Percentiles rank a stretch among this genome's conserved stretches.
Conservation (phyloP, 2,888 invertebrate genomes). For the Meta bourneti region DNA sequence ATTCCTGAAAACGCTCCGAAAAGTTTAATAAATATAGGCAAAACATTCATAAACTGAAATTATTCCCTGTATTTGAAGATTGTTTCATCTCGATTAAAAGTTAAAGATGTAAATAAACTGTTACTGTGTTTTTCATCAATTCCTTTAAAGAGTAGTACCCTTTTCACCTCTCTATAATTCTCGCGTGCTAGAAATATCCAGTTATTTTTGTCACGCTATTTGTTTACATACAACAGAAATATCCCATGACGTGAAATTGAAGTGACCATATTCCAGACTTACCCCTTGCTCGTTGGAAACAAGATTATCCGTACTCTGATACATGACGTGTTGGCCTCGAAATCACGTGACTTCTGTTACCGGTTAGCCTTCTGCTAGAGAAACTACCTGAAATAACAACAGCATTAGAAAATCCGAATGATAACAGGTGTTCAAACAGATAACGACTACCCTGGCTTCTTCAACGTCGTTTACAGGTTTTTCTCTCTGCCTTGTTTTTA, state of each 20-base stretch:
- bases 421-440: conserved; percentile 68
- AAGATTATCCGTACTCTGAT: conserved; percentile 72
- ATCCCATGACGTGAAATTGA: background rate
- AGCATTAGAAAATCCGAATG: conserved; percentile 25
- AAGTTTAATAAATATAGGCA: no score
- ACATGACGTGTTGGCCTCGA: conserved; percentile 53
- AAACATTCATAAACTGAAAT: no score
- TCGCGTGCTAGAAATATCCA: background rate
- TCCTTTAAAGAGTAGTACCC: no score
- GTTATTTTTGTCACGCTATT: background rate
- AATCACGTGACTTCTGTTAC: conserved; percentile 44
- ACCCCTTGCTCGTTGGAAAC: conserved; percentile 71
- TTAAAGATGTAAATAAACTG: no score
- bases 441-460: conserved; percentile 21
- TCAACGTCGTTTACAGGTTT: background rate
- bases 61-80: no score
- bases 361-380: conserved; percentile 7
- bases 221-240: background rate
- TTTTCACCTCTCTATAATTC: no score
- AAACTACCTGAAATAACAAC: conserved; percentile 31
- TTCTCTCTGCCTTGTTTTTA: background rate
- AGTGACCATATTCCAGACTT: background rate
- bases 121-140: no score
- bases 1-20: no score
- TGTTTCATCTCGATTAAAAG: no score